Percentiles rank a stretch among this genome's conserved stretches.
phyloP scores from a whole-genome alignment of 2,888 invertebrate species.

The Andrena flavipes region DNA sequence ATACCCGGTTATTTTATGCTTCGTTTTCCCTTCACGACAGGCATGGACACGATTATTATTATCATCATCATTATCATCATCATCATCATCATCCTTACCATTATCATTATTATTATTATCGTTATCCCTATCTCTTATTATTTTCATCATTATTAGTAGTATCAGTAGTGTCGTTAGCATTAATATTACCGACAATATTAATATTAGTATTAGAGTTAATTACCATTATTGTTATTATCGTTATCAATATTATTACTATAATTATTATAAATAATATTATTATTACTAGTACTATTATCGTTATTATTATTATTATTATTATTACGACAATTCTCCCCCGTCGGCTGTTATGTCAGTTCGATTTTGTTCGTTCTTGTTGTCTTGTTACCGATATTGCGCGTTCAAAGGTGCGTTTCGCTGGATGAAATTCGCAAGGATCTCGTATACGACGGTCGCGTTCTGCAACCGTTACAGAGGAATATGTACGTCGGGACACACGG shows the following conservation, averaged over 20 bases:
- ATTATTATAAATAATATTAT: slow-evolving; percentile 19
- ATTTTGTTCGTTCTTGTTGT: slow-evolving; percentile 25
- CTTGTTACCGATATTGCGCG: slow-evolving; percentile 65
- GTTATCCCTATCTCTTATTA: slow-evolving; percentile 20
- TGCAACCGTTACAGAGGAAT: slow-evolving; percentile 13
- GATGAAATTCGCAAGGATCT: slow-evolving; percentile 29
- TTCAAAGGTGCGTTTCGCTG: slow-evolving; percentile 31
- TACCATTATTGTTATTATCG: slow-evolving; percentile 33
- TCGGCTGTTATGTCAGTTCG: slow-evolving; percentile 36
- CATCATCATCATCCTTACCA: background rate
- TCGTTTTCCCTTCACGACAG: slow-evolving; percentile 57
- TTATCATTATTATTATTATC: slow-evolving; percentile 31
- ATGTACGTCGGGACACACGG: background rate
- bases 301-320: slow-evolving; percentile 19
- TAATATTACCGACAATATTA: slow-evolving; percentile 28
- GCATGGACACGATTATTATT: slow-evolving; percentile 54
- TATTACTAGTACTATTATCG: slow-evolving; percentile 27
- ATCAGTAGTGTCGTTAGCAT: slow-evolving; percentile 21
- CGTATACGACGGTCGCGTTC: slow-evolving; percentile 61
- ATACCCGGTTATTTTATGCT: slow-evolving; percentile 54
- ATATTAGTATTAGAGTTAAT: slow-evolving; percentile 37
- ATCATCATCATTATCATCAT: slow-evolving; percentile 13
- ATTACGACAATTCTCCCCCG: slow-evolving; percentile 37
- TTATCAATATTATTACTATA: slow-evolving; percentile 18
- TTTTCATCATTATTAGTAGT: slow-evolving; percentile 32